Base-by-base conservation (phyloP, 2,113 vertebrate species). In the Phrynosoma platyrhinos region DNA sequence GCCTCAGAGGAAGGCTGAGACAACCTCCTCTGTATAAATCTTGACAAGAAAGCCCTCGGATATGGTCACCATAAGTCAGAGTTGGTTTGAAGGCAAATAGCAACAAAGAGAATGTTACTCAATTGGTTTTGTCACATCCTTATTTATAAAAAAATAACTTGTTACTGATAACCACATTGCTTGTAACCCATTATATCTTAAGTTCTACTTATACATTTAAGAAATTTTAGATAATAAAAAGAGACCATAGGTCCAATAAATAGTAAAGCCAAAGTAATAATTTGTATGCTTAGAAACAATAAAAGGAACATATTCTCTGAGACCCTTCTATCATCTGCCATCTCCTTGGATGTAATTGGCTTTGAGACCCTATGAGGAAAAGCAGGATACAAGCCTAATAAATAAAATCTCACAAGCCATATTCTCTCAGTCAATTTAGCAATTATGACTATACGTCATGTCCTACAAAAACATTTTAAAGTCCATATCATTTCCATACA, bases 321-420 rank as follows among this genome's bases (percentile, higher is more conserved):
- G 52, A 72, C 1, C n/a, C 55, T 71, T 80, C 21, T 69, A 36
- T 42, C 64, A 66, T 78, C 58, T 66, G 74, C 62, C 36, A 78
- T 66, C 74, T 40, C 68, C 52, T 62, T 40, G 52, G 52, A 75
- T 21, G 30, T 52, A 78, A 78, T 66, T 58, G 64, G 18, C 10
- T 27, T 86, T 40, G 27, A 32, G 27, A 25, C 53, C 42, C 62
- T 79, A 25, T 23, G 40, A 68, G 40, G 75, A 53, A 86, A 86
- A 62, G 18, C 42, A 86, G 40, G 30, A 68, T 86, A 68, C 47
- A 68, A 52, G 30, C n/a, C 27, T 78, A 78, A 86, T 86, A 58
- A 86, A 68, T 68, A 85, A 40, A 79, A 36, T 78, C 27, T 87
- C n/a, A 36, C 25, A 69, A 47, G 68, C 6, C 52, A 68, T 32